phyloP scores from a whole-genome alignment of 2,888 invertebrate species.

The Lasioglossum morio region DNA sequence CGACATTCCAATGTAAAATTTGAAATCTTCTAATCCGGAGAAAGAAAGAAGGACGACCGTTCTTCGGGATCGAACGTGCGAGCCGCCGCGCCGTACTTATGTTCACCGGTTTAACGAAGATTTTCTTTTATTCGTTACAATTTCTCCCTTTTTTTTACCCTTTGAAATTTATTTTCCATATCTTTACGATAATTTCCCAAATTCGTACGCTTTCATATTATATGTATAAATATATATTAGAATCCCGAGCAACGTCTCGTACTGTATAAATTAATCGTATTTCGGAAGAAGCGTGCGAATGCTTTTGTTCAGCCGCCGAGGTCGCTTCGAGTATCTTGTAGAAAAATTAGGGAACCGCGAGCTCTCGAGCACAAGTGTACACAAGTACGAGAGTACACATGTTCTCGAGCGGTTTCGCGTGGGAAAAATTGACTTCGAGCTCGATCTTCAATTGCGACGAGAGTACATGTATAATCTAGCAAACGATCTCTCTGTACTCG shows the following conservation, averaged over 20 bases:
- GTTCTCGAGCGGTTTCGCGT: background rate
- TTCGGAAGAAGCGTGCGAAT: slow-evolving; percentile 1
- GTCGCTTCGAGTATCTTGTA: background rate
- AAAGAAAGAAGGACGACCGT: background rate
- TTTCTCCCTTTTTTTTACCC: background rate
- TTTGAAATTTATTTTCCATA: background rate
- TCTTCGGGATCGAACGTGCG: background rate
- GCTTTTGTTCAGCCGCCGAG: background rate
- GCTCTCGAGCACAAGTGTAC: background rate
- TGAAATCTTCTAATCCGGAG: background rate
- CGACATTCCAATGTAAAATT: background rate
- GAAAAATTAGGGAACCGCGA: background rate
- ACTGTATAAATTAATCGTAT: background rate
- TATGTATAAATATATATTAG: background rate
- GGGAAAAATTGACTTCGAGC: background rate
- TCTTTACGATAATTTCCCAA: background rate
- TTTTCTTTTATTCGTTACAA: background rate
- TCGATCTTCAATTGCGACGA: background rate
- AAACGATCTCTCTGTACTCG: slow-evolving; percentile 1
- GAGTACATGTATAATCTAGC: background rate
- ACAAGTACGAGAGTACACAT: background rate
- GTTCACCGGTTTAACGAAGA: background rate
- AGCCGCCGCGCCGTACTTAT: background rate
- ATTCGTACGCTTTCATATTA: background rate
- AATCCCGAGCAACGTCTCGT: background rate